A percentile compares a stretch with the other conserved stretches of the same genome.
phyloP scores from a whole-genome alignment of 2,113 vertebrate genomes.

The Etheostoma cragini region DNA sequence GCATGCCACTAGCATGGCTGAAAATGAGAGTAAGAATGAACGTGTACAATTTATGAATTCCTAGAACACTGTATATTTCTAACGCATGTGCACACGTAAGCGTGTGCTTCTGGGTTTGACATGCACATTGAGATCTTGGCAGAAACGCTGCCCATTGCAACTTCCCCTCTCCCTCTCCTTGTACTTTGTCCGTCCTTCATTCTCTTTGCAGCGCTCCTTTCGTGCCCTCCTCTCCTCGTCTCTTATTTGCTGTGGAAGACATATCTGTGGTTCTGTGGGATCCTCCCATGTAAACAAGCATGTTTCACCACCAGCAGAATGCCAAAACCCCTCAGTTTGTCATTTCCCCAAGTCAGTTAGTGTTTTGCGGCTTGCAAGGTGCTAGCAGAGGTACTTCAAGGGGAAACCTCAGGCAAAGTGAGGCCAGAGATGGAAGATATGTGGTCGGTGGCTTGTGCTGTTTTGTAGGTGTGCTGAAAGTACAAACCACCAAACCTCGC shows the following conservation, averaged over 20 bases:
- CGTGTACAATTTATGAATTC: neutral
- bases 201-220: conserved; percentile 24
- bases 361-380: conserved; percentile 81
- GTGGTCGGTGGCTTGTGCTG: conserved; percentile 72
- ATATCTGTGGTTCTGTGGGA: conserved; percentile 78
- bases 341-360: conserved; percentile 73
- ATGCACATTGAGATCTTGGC: conserved; percentile 6
- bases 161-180: neutral
- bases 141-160: neutral
- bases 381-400: conserved; percentile 71
- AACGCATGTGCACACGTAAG: neutral
- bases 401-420: conserved; percentile 73
- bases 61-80: neutral
- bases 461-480: conserved; percentile 72
- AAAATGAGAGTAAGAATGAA: neutral
- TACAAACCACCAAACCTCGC: conserved; percentile 59
- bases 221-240: conserved; percentile 26
- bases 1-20: neutral
- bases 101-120: conserved; percentile 14
- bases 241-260: conserved; percentile 54
- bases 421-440: conserved; percentile 70
- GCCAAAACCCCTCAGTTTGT: conserved; percentile 83
- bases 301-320: conserved; percentile 71
- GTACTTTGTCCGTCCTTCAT: conserved; percentile 24
- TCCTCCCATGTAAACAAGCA: conserved; percentile 79